Evolutionary conservation across 1,140 invertebrate genomes (phyloP).

Genomic region (Leptinotarsa undecemlineata): DNA sequence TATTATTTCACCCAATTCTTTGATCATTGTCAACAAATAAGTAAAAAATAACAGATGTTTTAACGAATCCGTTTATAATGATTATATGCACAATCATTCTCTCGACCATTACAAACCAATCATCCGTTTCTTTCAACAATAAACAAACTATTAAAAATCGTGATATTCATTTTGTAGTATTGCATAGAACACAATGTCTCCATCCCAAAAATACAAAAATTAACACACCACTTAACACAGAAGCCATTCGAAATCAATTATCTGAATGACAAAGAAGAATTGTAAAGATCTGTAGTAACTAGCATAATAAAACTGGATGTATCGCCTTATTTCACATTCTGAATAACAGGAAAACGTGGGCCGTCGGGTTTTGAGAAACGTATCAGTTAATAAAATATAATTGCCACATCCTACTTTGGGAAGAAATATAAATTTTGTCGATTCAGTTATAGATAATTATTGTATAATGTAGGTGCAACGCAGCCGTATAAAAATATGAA

Average conservation of each 20-base stretch:
- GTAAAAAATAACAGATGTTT: background rate
- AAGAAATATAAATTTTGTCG: constrained; percentile 22
- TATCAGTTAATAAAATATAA: constrained; percentile 13
- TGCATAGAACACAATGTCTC: background rate
- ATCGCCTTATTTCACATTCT: constrained; percentile 17
- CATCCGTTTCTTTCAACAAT: background rate
- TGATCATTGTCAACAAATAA: too few species aligned
- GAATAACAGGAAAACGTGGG: constrained; percentile 23
- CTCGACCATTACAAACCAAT: background rate
- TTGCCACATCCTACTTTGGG: constrained; percentile 21
- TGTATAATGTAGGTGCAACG: background rate
- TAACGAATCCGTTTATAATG: background rate
- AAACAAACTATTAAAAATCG: background rate
- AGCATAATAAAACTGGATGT: constrained; percentile 14
- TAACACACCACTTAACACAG: constrained; percentile 7
- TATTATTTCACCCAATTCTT: too few species aligned
- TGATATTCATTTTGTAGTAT: background rate
- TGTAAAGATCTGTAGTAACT: background rate
- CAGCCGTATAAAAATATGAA: too few species aligned
- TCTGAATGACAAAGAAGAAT: background rate
- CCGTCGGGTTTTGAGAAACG: constrained; percentile 5
- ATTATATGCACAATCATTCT: background rate
- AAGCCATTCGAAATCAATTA: constrained; percentile 8
- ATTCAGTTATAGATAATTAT: background rate
- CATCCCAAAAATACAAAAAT: background rate